Evolutionary conservation across 1,140 invertebrate genomes (phyloP).

Genomic region (Heliothis subflexa): DNA sequence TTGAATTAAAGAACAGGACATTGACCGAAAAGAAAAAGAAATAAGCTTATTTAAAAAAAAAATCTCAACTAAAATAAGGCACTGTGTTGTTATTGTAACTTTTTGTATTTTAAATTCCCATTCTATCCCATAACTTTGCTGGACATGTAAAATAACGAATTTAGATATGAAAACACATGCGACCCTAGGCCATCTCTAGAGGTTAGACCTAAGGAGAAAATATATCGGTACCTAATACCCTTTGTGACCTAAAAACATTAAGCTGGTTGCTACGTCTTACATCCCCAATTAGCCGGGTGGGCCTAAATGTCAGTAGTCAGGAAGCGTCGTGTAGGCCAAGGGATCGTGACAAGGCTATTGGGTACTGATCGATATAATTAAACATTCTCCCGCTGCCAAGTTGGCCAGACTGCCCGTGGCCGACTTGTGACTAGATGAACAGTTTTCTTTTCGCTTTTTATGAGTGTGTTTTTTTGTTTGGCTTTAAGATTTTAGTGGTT

Average conservation of each 20-base stretch:
- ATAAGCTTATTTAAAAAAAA: no score
- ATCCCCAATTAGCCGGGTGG: constrained; percentile 6
- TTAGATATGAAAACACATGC: background rate
- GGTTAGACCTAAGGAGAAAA: background rate
- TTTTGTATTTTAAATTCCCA: no score
- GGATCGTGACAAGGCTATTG: constrained; percentile 62
- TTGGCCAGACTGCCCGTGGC: constrained; percentile 72
- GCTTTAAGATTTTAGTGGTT: no score
- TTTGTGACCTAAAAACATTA: constrained; percentile 24
- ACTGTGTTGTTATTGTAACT: no score
- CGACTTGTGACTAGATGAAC: constrained; percentile 54
- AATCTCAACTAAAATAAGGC: no score
- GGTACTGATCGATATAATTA: constrained; percentile 77
- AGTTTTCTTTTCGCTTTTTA: constrained; percentile 4
- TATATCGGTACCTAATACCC: background rate
- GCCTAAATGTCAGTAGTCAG: constrained; percentile 37
- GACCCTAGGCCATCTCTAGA: background rate
- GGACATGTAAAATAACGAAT: background rate
- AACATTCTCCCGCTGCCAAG: constrained; percentile 69
- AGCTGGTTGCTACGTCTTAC: background rate
- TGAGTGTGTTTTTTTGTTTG: background rate
- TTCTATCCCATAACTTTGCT: background rate
- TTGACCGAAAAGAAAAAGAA: background rate
- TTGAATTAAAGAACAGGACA: background rate
- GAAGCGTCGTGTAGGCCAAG: constrained; percentile 46